Evolutionary conservation across 2,888 invertebrate genomes (phyloP), one percentile per base, ranked within the genome.

Genomic region (Drosophila tanythrix): DNA sequence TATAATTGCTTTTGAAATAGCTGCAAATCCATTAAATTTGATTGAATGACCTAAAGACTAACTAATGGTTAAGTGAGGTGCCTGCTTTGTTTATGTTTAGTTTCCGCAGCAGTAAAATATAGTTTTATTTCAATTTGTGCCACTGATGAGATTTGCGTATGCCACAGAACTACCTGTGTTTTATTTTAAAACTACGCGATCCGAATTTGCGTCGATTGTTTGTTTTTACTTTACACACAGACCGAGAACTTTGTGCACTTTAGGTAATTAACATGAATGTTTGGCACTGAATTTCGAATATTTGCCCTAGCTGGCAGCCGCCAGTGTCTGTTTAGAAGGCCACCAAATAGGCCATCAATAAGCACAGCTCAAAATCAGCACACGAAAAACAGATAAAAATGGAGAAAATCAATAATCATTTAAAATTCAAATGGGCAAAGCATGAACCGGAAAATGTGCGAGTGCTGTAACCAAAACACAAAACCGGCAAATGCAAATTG

Each of bases 371-470:
- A 50, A 51, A 55, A 36, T 33, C 21, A 27, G 21, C n/a, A 15
- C 18, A 38, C 21, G 21, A 35, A 63, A 50, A 61, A 33, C 48
- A 35, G 40, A 51, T 31, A 55, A 55, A 69, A 58, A 27, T 43
- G 53, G 46, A 38, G 43, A 81, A 88, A 90, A 86, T 86, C 85
- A 76, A 86, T 86, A 90, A 80, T 73, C 80, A 90, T 86, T 86
- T 86, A 79, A 86, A 90, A 86, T 86, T 86, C 89, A 86, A 89
- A 90, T 86, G 73, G 78, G 76, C 89, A 74, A 83, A 77, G 77
- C 88, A 84, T 84, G 89, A 79, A 82, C 85, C 88, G 89, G 89
- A 90, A 88, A 90, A 87, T 84, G 85, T 68, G 69, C 66, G 63
- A 71, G 68, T 55, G 76, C 81, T 68, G 81, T 76, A 64, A 74